phyloP scores from a whole-genome alignment of 2,797 vertebrate species.

The Sebastes itinus region DNA sequence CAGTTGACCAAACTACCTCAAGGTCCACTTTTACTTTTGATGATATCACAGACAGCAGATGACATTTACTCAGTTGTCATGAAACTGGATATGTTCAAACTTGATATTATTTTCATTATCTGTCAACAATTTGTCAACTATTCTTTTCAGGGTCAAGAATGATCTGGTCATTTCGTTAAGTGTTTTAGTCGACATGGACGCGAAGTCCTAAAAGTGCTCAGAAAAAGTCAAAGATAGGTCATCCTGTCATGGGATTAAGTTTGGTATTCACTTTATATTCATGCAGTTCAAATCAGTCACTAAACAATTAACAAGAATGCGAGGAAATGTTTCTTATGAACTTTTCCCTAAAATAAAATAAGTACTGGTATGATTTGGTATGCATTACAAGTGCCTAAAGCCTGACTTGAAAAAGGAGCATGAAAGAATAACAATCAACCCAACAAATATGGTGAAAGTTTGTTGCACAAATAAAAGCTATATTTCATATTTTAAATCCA shows the following conservation, averaged over 20 bases:
- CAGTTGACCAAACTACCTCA: background rate
- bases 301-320: background rate
- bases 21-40: background rate
- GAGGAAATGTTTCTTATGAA: background rate
- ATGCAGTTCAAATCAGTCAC: background rate
- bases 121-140: background rate
- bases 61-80: background rate
- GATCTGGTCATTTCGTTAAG: background rate
- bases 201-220: background rate
- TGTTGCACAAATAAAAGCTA: background rate
- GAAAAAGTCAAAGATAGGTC: background rate
- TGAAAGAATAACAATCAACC: background rate
- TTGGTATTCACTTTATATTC: background rate
- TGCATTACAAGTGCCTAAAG: background rate
- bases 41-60: background rate
- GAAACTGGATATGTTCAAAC: background rate
- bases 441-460: background rate
- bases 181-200: background rate
- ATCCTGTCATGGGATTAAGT: background rate
- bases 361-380: background rate
- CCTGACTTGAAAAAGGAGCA: background rate
- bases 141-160: background rate
- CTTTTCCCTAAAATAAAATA: background rate
- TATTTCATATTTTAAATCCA: background rate
- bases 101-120: background rate